These are phyloP conservation scores for Pipistrellus pipistrellus DNA, from an alignment of 2,797 vertebrate genomes.

Conservation along the genomic window DNA sequence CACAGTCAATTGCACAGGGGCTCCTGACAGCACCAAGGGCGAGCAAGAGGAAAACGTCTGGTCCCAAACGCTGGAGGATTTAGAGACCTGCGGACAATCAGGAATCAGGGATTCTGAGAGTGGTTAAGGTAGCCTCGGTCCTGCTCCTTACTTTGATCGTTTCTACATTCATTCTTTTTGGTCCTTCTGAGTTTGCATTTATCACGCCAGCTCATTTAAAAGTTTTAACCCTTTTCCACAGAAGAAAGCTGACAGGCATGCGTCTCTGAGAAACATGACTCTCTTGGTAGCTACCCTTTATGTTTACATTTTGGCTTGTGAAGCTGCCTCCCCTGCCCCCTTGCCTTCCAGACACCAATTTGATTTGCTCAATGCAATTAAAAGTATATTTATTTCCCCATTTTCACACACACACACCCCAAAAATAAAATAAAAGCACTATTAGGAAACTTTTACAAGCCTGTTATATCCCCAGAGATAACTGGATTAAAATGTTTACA, in stretches of 20 bases:
- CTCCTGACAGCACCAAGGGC: conserved; percentile 93
- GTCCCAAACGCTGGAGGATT: conserved; percentile 98
- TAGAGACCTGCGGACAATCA: conserved; percentile 98
- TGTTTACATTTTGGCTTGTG: conserved; percentile 91
- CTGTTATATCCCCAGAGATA: neutral
- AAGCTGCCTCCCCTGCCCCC: conserved; percentile 86
- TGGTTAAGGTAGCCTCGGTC: conserved; percentile 94
- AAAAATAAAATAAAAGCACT: neutral
- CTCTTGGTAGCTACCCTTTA: conserved; percentile 95
- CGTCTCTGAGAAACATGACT: conserved; percentile 95
- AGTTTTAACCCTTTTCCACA: conserved; percentile 95
- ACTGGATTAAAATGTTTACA: conserved; percentile 23
- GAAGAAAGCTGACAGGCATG: conserved; percentile 95
- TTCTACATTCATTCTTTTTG: conserved; percentile 85
- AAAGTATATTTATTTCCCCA: conserved; percentile 77
- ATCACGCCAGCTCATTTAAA: conserved; percentile 90
- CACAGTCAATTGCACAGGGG: conserved; percentile 92
- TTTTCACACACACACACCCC: too few species aligned
- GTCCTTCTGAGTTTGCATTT: conserved; percentile 87
- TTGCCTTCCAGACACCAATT: conserved; percentile 86
- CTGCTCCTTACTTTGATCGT: conserved; percentile 81
- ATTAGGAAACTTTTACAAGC: conserved; percentile 11
- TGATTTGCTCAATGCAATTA: conserved; percentile 85
- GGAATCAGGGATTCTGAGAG: conserved; percentile 98
- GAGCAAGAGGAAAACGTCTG: conserved; percentile 99